Percentiles rank a stretch among this genome's conserved stretches.
Conservation (phyloP, 2,888 invertebrate species). For the Leptopilina myrica region DNA sequence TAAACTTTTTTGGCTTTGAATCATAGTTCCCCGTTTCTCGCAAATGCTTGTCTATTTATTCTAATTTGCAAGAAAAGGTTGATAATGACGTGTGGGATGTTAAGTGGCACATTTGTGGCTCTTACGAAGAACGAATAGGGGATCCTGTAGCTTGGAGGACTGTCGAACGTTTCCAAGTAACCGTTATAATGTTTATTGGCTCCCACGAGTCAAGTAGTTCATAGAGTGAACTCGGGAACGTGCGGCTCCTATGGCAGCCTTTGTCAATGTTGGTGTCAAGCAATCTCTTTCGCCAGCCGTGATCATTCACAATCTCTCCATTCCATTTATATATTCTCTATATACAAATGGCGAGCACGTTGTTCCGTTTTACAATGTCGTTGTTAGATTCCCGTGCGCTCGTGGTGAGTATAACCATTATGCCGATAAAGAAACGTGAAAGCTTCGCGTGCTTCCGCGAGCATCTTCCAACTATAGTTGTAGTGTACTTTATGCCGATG, state of each 20-base stretch:
- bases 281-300: constrained; percentile 18
- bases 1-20: too few species aligned
- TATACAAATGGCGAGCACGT: constrained; percentile 13
- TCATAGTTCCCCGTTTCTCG: too few species aligned
- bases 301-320: constrained; percentile 11
- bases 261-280: constrained; percentile 26
- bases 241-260: constrained; percentile 5
- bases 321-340: constrained; percentile 3
- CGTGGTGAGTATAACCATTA: constrained; percentile 4
- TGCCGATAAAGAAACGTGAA: constrained; percentile 26
- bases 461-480: not conserved
- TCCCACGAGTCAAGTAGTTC: constrained; percentile 29
- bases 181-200: constrained; percentile 31
- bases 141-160: not conserved
- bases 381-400: constrained; percentile 25
- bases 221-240: constrained; percentile 16
- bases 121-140: not conserved
- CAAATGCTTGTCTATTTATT: not conserved
- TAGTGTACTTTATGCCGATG: constrained; percentile 35
- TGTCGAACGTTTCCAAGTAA: not conserved
- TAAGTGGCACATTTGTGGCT: constrained; percentile 4
- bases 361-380: constrained; percentile 34
- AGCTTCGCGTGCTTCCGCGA: constrained; percentile 16
- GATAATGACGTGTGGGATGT: constrained; percentile 11
- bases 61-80: not conserved